Evolutionary conservation across 2,888 invertebrate genomes (phyloP).

Genomic region (Pheosia gnoma): DNA sequence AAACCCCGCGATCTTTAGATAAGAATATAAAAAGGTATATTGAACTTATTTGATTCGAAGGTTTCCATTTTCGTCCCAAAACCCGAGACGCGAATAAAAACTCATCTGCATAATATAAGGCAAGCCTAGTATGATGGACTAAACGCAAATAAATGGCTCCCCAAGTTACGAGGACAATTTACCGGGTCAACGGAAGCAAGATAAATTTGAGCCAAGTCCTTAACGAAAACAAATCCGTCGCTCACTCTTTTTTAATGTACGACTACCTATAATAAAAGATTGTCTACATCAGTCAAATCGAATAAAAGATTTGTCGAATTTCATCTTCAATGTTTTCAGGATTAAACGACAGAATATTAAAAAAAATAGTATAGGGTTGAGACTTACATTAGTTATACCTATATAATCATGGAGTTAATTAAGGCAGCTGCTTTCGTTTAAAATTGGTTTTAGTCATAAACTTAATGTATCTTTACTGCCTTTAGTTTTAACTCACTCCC

Average conservation of each 20-base stretch:
- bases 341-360: too few species aligned
- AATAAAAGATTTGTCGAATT: not conserved
- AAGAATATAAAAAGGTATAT: slow-evolving; percentile 50
- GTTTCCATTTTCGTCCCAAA: slow-evolving; percentile 52
- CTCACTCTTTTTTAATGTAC: slow-evolving; percentile 52
- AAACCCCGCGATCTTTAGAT: slow-evolving; percentile 35
- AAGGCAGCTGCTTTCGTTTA: too few species aligned
- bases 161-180: slow-evolving; percentile 76
- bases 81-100: slow-evolving; percentile 57
- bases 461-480: too few species aligned
- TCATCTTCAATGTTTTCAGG: not conserved
- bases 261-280: slow-evolving; percentile 38
- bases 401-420: too few species aligned
- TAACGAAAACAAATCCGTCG: slow-evolving; percentile 61
- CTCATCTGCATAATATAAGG: slow-evolving; percentile 75
- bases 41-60: slow-evolving; percentile 52
- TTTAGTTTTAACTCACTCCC: too few species aligned
- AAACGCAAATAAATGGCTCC: slow-evolving; percentile 75
- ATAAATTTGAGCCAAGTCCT: slow-evolving; percentile 62
- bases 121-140: slow-evolving; percentile 65
- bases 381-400: too few species aligned
- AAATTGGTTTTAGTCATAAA: too few species aligned
- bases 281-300: slow-evolving; percentile 28
- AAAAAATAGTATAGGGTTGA: too few species aligned
- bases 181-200: slow-evolving; percentile 68